A percentile compares a stretch with the other conserved stretches of the same genome.
These are phyloP conservation scores for Rhinophrynus dorsalis DNA, from an alignment of 2,797 vertebrate species.

Conservation along the genomic window DNA sequence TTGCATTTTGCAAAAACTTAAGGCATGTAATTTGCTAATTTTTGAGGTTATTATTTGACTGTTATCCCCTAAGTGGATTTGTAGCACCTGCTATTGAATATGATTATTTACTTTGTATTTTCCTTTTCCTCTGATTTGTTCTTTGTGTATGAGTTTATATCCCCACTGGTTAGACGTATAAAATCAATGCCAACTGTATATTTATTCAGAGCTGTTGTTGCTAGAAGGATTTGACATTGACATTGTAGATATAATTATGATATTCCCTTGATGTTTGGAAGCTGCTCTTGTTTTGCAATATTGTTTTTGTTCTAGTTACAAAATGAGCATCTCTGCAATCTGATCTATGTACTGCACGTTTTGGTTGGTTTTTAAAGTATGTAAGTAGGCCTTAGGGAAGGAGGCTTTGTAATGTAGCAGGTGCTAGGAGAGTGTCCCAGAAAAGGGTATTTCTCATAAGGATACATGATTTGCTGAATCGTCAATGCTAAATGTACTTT, in stretches of 20 bases:
- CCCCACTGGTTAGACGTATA: constrained; percentile 13
- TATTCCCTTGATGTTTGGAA: constrained; percentile 5
- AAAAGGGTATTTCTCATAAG: neutral
- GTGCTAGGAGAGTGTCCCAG: neutral
- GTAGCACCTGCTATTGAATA: neutral
- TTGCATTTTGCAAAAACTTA: no score
- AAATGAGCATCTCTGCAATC: constrained; percentile 3
- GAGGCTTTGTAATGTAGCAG: neutral
- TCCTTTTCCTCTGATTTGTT: constrained; percentile 8
- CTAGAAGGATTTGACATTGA: constrained; percentile 19
- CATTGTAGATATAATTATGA: constrained; percentile 43
- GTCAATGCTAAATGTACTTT: neutral
- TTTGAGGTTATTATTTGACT: neutral
- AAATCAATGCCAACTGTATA: constrained; percentile 26
- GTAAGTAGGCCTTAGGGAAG: constrained; percentile 17
- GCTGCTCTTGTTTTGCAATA: constrained; percentile 3
- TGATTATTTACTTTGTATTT: constrained; percentile 20
- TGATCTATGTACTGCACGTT: constrained; percentile 13
- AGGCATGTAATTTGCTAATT: neutral
- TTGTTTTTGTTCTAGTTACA: constrained; percentile 24
- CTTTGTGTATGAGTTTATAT: constrained; percentile 6
- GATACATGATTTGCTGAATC: neutral
- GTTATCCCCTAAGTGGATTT: neutral
- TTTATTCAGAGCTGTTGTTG: constrained; percentile 13
- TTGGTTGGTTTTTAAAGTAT: constrained; percentile 19